Evolutionary conservation across 92 coral and sea anemone genomes (phyloP).

Genomic region (Siderastrea siderea): DNA sequence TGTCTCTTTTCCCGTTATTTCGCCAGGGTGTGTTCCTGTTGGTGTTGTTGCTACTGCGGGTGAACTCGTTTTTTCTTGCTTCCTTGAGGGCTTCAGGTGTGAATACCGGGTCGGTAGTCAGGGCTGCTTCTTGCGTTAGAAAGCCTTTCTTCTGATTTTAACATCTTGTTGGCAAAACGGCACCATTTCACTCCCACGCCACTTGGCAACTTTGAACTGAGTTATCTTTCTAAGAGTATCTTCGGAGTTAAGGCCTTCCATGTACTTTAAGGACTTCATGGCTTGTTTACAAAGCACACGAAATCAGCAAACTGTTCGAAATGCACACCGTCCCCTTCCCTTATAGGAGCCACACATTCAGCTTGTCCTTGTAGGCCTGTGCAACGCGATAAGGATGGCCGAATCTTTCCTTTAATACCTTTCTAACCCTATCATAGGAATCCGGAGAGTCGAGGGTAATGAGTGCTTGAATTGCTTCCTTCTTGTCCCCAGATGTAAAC

Average conservation of each 20-base stretch:
- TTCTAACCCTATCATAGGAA: conserved; percentile 56
- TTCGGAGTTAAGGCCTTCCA: conserved; percentile 62
- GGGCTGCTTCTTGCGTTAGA: conserved; percentile 38
- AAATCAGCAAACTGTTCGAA: conserved; percentile 50
- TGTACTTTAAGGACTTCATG: conserved; percentile 50
- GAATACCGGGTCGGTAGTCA: conserved; percentile 62
- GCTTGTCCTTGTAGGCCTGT: too few relatives aligned
- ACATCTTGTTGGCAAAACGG: conserved; percentile 40
- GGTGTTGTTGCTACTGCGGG: not conserved
- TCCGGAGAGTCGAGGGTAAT: conserved; percentile 56
- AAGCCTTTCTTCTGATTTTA: conserved; percentile 19
- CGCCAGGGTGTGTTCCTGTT: not conserved
- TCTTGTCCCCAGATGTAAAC: conserved; percentile 63
- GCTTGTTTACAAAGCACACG: conserved; percentile 57
- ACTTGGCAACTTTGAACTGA: conserved; percentile 36
- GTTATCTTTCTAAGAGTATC: conserved; percentile 23
- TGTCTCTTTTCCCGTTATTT: not conserved
- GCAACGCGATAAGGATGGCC: too few relatives aligned
- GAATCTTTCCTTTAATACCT: too few relatives aligned
- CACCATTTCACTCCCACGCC: conserved; percentile 46
- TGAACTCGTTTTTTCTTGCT: conserved; percentile 6
- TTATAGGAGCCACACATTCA: too few relatives aligned
- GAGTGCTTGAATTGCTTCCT: conserved; percentile 54
- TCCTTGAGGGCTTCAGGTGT: too few relatives aligned
- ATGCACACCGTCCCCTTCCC: conserved; percentile 32